These are phyloP conservation scores for Cephalotes varians DNA, from an alignment of 2,888 invertebrate species.

Conservation along the genomic window DNA sequence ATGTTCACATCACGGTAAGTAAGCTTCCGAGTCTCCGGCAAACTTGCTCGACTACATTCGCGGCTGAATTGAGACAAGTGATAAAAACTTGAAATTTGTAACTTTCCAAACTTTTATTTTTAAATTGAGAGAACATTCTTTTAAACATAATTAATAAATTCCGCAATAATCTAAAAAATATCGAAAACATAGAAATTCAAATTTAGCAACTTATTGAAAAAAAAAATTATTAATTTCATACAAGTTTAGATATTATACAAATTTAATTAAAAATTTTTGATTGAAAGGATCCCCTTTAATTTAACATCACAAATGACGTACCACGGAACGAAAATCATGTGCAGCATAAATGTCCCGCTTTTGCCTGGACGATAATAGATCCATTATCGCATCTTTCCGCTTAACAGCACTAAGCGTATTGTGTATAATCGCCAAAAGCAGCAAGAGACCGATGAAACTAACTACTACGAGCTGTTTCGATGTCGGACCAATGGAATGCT, in stretches of 20 bases:
- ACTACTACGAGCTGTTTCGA: conserved; percentile 83
- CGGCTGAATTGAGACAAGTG: neutral
- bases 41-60: neutral
- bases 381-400: conserved; percentile 79
- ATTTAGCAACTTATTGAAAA: neutral
- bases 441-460: conserved; percentile 83
- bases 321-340: conserved; percentile 73
- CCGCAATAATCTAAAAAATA: neutral
- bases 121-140: neutral
- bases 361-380: conserved; percentile 78
- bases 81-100: neutral
- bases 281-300: neutral
- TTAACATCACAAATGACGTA: conserved; percentile 51
- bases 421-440: conserved; percentile 83
- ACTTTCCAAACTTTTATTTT: neutral
- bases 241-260: neutral
- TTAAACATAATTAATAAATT: neutral
- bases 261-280: neutral
- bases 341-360: conserved; percentile 78
- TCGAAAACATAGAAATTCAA: neutral
- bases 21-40: neutral
- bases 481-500: conserved; percentile 72
- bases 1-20: conserved; percentile 18
- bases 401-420: conserved; percentile 81
- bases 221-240: neutral